Evolutionary conservation across 2,888 invertebrate species (phyloP), one percentile per base, ranked within the genome.

Genomic region (Euplexia lucipara): DNA sequence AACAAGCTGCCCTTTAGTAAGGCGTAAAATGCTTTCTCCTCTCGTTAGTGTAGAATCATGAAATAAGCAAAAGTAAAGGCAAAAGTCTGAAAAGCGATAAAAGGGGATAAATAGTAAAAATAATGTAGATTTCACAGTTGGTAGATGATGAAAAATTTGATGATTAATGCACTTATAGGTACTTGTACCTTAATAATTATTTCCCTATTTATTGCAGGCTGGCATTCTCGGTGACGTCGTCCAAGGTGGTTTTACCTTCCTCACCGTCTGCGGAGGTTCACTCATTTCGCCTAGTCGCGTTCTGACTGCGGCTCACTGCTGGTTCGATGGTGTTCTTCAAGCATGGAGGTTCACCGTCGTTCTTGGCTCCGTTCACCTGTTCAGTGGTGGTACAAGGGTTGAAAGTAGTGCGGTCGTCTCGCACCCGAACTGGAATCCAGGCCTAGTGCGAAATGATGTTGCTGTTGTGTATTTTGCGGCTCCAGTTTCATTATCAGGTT

Each of bases 221-320:
- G 74, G 68, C 16, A 68, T 68, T 16, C n/a, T 68, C 8, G 53
- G 41, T 4, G 47, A 53, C 12, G 16, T 68, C n/a, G 1, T 42
- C n/a, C 35, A 18, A 0, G 54, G 18, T 22, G 35, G 26, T 32
- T 1, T 1, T 37, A 1, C 16, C 1, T 10, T 35, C 16, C 1
- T 2, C 3, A 73, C 74, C 35, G 75, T 91, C 3, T 92, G 92
- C 52, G 92, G 92, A 1, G 91, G 85, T 32, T 84, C 89, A 3
- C 79, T 68, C 9, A 67, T 68, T 48, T 73, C 68, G 16, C 4
- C 41, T n/a, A 68, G 74, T 90, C 0, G 35, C 90, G 79, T 91
- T 2, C 37, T 90, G 16, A 91, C 90, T 0, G 92, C 91, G 12
- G 92, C 91, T 16, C 91, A 91, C 67, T 92, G 92, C 75, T 92